These are phyloP conservation scores for Arbacia lixula DNA, from an alignment of 53 echinoderm and acorn worm genomes.

Conservation along the genomic window DNA sequence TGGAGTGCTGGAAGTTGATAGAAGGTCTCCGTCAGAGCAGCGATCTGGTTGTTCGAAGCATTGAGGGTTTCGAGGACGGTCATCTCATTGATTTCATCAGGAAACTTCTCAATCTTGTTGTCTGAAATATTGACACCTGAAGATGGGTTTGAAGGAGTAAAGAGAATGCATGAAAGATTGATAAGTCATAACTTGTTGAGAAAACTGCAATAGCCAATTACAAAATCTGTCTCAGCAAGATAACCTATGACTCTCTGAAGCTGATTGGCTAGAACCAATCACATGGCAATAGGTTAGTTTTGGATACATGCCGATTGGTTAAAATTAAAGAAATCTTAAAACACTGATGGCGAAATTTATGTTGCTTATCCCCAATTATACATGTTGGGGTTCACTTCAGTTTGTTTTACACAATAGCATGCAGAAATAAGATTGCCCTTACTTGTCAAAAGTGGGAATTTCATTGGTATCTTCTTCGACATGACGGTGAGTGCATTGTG, in stretches of 20 bases:
- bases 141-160: too few species aligned
- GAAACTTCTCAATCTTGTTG: slow-evolving; percentile 61
- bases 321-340: not conserved
- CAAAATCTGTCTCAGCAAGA: too few species aligned
- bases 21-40: slow-evolving; percentile 54
- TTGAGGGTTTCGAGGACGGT: slow-evolving; percentile 43
- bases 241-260: too few species aligned
- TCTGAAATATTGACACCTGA: slow-evolving; percentile 64
- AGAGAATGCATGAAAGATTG: too few species aligned
- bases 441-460: slow-evolving; percentile 62
- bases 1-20: slow-evolving; percentile 49
- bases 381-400: too few species aligned
- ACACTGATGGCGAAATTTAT: not conserved
- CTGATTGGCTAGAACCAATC: too few species aligned
- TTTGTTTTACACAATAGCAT: not conserved
- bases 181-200: too few species aligned
- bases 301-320: not conserved
- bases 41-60: slow-evolving; percentile 61
- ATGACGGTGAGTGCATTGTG: slow-evolving; percentile 59
- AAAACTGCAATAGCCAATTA: too few species aligned
- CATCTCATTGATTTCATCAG: slow-evolving; percentile 56
- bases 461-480: slow-evolving; percentile 59
- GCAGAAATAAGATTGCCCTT: not conserved
- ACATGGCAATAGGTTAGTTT: too few species aligned
- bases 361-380: not conserved